Percentiles rank a stretch among this genome's conserved stretches.
phyloP scores from a whole-genome alignment of 2,797 vertebrate genomes.

The Chelon labrosus region DNA sequence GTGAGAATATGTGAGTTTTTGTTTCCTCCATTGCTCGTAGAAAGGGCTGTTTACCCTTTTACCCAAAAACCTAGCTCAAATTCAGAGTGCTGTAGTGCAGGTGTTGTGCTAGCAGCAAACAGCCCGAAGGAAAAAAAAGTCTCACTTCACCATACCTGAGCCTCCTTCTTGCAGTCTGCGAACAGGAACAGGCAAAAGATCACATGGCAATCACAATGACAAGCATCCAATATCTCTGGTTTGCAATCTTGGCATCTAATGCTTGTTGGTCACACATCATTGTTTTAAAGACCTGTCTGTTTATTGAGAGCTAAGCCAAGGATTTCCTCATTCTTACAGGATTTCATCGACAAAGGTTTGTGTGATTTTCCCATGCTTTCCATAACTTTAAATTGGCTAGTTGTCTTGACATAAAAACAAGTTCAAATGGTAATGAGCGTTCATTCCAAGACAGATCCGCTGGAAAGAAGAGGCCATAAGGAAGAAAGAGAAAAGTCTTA shows the following conservation, averaged over 20 bases:
- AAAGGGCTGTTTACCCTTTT: slow-evolving; percentile 58
- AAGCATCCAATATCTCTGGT: slow-evolving; percentile 39
- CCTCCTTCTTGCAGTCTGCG: slow-evolving; percentile 34
- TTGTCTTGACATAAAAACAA: slow-evolving; percentile 51
- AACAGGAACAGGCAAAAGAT: slow-evolving; percentile 24
- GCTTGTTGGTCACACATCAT: slow-evolving; percentile 56
- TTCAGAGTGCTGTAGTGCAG: slow-evolving; percentile 64
- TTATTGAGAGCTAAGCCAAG: slow-evolving; percentile 37
- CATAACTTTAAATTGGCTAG: slow-evolving; percentile 48
- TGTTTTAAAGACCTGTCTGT: slow-evolving; percentile 37
- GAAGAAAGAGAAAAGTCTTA: slow-evolving; percentile 76
- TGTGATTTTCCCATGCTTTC: slow-evolving; percentile 62
- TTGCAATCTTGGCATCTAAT: slow-evolving; percentile 49
- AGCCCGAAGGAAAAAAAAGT: slow-evolving; percentile 31
- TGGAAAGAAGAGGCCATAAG: slow-evolving; percentile 49
- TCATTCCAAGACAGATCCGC: slow-evolving; percentile 56
- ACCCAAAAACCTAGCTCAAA: slow-evolving; percentile 60
- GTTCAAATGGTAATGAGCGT: slow-evolving; percentile 55
- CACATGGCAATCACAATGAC: slow-evolving; percentile 27
- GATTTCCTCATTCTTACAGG: slow-evolving; percentile 39
- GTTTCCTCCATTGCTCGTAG: slow-evolving; percentile 49
- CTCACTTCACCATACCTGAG: slow-evolving; percentile 1
- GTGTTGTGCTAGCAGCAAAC: slow-evolving; percentile 72
- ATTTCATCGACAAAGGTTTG: slow-evolving; percentile 42
- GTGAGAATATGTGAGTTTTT: slow-evolving; percentile 61